Conservation (phyloP, 53 echinoderm and acorn worm species). For the Pentamera pediparva region DNA sequence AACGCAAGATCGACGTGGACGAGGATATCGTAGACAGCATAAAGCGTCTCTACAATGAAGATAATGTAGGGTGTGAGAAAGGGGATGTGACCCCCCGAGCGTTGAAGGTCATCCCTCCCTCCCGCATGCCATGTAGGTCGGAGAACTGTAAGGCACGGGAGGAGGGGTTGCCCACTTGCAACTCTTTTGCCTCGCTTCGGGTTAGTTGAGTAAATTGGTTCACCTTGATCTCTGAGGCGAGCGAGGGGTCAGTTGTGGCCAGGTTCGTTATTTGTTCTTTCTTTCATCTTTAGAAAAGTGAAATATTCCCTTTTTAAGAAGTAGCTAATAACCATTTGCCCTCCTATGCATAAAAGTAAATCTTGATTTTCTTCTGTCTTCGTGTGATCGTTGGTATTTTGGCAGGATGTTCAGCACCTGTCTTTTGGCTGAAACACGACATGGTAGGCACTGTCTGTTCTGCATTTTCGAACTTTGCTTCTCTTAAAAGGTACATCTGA, state of each 20-base stretch:
- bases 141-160: constrained; percentile 62
- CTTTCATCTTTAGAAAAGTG: no score
- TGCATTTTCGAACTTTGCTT: no score
- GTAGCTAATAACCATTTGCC: no score
- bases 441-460: no score
- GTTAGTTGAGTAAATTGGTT: constrained; percentile 49
- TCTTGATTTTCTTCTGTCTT: not conserved
- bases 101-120: constrained; percentile 24
- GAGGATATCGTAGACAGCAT: constrained; percentile 76
- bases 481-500: no score
- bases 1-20: constrained; percentile 68
- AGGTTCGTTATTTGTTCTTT: no score
- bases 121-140: constrained; percentile 60
- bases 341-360: no score
- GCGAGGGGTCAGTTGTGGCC: no score
- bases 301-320: no score
- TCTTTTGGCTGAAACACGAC: no score
- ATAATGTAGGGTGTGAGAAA: constrained; percentile 28
- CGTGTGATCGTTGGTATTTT: no score
- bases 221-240: constrained; percentile 28
- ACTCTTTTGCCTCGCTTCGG: constrained; percentile 73
- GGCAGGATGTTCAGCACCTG: no score
- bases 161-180: constrained; percentile 59
- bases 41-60: constrained; percentile 95
- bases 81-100: constrained; percentile 29